These are phyloP conservation scores for Hippocampus guttulatus DNA, from an alignment of 2,113 vertebrate species.

Conservation along the genomic window DNA sequence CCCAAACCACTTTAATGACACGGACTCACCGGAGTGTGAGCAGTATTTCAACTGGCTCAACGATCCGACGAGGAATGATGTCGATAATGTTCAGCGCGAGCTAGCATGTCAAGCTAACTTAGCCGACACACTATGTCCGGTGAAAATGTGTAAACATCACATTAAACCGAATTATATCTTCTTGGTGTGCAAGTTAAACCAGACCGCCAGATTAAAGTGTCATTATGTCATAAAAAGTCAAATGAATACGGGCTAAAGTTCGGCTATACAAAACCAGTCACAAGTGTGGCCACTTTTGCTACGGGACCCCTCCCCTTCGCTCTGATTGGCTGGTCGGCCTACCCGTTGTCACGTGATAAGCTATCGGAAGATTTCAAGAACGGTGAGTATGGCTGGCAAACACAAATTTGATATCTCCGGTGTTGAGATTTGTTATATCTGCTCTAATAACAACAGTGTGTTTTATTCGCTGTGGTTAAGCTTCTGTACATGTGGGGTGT, in stretches of 20 bases:
- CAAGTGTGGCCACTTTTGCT: constrained; percentile 6
- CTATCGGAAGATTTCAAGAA: constrained; percentile 25
- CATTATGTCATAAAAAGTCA: not conserved
- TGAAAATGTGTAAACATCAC: not conserved
- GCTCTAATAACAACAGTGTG: not conserved
- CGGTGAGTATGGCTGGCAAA: constrained; percentile 35
- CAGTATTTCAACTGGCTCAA: not conserved
- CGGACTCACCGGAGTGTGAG: not conserved
- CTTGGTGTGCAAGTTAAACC: not conserved
- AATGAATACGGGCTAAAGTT: not conserved
- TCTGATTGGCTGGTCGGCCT: constrained; percentile 35
- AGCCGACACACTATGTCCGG: not conserved
- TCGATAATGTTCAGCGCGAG: constrained; percentile 16
- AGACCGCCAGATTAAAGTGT: not conserved
- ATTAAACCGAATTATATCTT: not conserved
- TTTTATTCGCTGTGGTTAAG: not conserved
- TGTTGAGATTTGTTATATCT: not conserved
- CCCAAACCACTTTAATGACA: not conserved
- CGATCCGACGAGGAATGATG: constrained; percentile 14
- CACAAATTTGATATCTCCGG: not conserved
- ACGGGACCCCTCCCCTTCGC: not conserved
- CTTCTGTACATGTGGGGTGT: not conserved
- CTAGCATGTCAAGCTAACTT: constrained; percentile 48
- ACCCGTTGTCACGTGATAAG: constrained; percentile 42
- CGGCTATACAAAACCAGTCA: not conserved